Evolutionary conservation across 2,113 vertebrate genomes (phyloP), one percentile per base, ranked within the genome.

Genomic region (Spizaetus ornatus): DNA sequence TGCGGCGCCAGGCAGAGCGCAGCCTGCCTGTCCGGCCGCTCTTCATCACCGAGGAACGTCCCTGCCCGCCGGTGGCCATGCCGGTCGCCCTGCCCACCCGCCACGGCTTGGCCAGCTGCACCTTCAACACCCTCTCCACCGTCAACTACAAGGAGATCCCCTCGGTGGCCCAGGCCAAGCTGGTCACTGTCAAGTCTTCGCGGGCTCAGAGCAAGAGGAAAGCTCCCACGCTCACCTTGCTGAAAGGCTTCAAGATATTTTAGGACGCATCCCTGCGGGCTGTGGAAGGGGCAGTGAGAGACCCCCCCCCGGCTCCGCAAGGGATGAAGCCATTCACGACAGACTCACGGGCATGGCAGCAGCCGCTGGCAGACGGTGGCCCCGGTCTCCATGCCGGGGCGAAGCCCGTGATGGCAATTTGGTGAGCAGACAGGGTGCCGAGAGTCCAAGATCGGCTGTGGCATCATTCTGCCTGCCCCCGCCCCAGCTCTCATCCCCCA

Each of bases 181-280:
- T 99, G 96, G 98, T 99, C 86, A 99, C 99, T 0, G 98, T 99
- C 40, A 99, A 99, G 95, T 99, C 99, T 1, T 99, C 99, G 1
- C 98, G 99, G 61, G 99, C 99, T 40, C 99, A 99, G 96, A 99
- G 99, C 98, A 99, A 99, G 97, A 98, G 99, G 90, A 98, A 99
- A 58, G 99, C 99, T 11, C 99, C 99, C 67, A 98, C 99, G 0
- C 97, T 99, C 56, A 99, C 99, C 20, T 96, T 99, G n/a, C 95
- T 99, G 84, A 99, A 99, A 88, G 99, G 99, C 40, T 99, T 99
- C 96, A 99, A 99, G 98, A 99, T 99, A 95, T 99, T 99, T 97
- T 99, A 98, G 98, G 84, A n/a, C 0, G 2, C 0, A 0, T 16
- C 34, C n/a, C 45, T 18, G n/a, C 2, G 6, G 32, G 65, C 43